These are phyloP conservation scores for Pseudois nayaur DNA, from an alignment of 2,113 vertebrate species.

Conservation along the genomic window DNA sequence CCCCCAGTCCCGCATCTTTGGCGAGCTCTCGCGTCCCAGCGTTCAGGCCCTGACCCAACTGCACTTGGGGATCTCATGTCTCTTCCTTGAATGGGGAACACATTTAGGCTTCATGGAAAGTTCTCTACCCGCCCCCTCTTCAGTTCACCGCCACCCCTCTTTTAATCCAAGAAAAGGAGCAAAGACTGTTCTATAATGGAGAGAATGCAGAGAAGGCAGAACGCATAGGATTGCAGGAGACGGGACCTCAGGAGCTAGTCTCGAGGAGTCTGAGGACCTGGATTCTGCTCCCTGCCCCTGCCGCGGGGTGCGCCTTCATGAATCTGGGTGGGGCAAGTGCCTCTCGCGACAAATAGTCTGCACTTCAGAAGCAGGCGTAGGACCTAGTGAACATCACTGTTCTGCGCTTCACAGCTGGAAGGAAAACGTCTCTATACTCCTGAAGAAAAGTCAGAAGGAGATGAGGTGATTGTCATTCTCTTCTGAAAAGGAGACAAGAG, in stretches of 20 bases:
- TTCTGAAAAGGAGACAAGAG: constrained; percentile 9
- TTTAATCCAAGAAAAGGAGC: background rate
- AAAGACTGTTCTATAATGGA: background rate
- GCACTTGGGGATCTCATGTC: fast-evolving
- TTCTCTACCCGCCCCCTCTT: background rate
- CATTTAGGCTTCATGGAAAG: background rate
- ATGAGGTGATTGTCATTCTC: background rate
- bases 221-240: too few species aligned
- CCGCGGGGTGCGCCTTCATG: background rate
- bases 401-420: background rate
- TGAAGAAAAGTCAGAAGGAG: background rate
- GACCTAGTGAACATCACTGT: fast-evolving
- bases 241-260: background rate
- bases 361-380: too few species aligned
- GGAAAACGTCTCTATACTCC: background rate
- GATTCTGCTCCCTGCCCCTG: background rate
- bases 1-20: fast-evolving
- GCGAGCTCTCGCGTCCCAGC: fast-evolving
- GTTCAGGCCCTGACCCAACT: fast-evolving
- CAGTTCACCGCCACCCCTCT: background rate
- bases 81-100: background rate
- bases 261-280: background rate
- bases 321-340: fast-evolving
- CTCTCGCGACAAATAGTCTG: fast-evolving
- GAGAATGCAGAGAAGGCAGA: background rate